Evolutionary conservation across 2,113 vertebrate genomes (phyloP), one percentile per base, ranked within the genome.

Genomic region (Menura novaehollandiae): DNA sequence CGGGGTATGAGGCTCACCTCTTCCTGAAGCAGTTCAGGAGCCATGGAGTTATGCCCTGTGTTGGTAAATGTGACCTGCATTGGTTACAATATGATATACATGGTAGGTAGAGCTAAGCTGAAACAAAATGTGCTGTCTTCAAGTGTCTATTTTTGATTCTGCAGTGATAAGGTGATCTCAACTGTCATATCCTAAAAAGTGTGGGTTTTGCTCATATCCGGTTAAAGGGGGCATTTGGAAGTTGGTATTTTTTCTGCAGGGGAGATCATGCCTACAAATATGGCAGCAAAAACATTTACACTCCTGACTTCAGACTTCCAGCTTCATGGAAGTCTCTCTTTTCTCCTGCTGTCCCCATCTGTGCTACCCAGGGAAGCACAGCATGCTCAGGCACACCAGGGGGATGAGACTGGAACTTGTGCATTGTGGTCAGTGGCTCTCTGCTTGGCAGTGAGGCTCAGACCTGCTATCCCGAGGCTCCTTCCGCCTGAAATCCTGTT

Each of bases 211-310:
- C 39, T 51, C 1, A 1, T 68, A 33, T 33, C n/a, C 32, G 2
- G 3, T 74, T 74, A 55, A 59, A 90, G 12, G 39, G 26, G 8
- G 33, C 20, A 37, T 67, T 53, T 87, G 46, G 75, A 88, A 85
- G 39, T 13, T 12, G 26, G 3, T 49, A 14, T 20, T 67, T 79
- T 51, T 91, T 81, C 56, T 82, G 14, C 28, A 63, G 22, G 13
- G 43, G 9, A 67, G 44, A 15, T 51, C 1, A 1, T 2, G 1
- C 15, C n/a, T 75, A 78, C 1, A 2, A 51, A 17, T 37, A 32
- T 4, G 28, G 37, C 28, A 58, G n/a, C 37, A 73, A 74, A 76
- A n/a, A 2, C 7, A 17, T 13, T 71, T 74, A 32, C 3, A 35
- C 10, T 74, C 11, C 58, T 80, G 60, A n/a, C n/a, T 44, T 58